Evolutionary conservation across 1,140 invertebrate genomes (phyloP), one percentile per base, ranked within the genome.

Genomic region (Eupeodes corollae): DNA sequence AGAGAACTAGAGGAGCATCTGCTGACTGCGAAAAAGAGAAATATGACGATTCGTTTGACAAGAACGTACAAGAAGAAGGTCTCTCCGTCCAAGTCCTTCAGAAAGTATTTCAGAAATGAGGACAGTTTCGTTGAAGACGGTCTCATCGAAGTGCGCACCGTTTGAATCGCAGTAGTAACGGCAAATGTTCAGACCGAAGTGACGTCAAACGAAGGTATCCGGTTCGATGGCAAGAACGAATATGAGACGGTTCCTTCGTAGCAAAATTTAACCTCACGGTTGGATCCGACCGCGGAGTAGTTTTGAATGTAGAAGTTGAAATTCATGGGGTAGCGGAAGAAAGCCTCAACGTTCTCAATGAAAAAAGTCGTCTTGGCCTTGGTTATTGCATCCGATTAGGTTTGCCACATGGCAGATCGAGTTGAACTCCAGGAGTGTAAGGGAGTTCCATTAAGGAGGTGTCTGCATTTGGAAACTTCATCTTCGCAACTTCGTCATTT

Each of bases 61-160:
- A 98, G 88, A 35, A 98, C 78, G 59, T 98, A 98, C 41, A 98
- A 72, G 80, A 99, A 98, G 74, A 98, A 89, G 21, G 94, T 98
- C 79, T 99, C 96, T 35, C 92, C 91, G 72, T 98, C 94, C 13
- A 99, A 75, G 49, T 93, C 93, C 70, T 97, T 93, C n/a, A n/a
- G n/a, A n/a, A 55, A 97, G 94, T 38, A 97, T 75, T 73, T 99
- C 96, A 32, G 94, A 79, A 53, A 99, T 90, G 69, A 90, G 89
- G 6, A 99, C 79, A n/a, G 96, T 99, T 72, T 98, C 91, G 70
- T 99, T 99, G 76, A 92, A 99, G 1, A 99, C 91, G 50, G 94
- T 88, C 72, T 94, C 92, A 59, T 81, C 76, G 67, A 77, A 92
- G 41, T 74, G 69, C 42, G 76, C 73, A 33, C 79, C 79, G 56